These are phyloP conservation scores for Scomberomorus guttatus DNA, from an alignment of 2,797 vertebrate genomes.

Conservation along the genomic window DNA sequence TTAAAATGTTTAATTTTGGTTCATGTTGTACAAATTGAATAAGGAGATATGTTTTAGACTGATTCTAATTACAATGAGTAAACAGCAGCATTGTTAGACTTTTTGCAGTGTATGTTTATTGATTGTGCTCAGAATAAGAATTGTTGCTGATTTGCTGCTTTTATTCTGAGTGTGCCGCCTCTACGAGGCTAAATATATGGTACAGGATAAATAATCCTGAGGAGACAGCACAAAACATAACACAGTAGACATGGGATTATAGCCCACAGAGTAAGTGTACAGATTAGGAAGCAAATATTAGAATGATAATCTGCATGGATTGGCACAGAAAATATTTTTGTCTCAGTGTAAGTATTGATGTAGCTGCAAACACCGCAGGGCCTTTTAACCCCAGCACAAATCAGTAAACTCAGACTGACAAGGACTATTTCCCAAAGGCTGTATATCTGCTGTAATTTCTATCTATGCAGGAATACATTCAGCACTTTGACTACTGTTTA, in stretches of 20 bases:
- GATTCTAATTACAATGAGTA: background rate
- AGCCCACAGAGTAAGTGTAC: conserved; percentile 64
- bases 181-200: conserved; percentile 6
- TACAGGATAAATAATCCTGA: conserved; percentile 40
- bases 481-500: conserved; percentile 1
- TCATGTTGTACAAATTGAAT: too few species aligned
- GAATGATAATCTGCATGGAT: conserved; percentile 72
- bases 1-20: background rate
- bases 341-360: conserved; percentile 16
- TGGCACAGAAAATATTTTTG: conserved; percentile 57
- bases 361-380: conserved; percentile 5
- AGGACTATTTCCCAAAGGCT: conserved; percentile 1
- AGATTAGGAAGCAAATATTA: conserved; percentile 69
- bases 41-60: background rate
- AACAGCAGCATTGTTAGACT: background rate
- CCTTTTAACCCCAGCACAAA: conserved; percentile 43
- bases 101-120: background rate
- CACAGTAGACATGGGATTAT: conserved; percentile 63
- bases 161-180: background rate
- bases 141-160: background rate
- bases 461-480: conserved; percentile 18
- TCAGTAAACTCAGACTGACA: conserved; percentile 40
- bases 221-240: conserved; percentile 26
- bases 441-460: conserved; percentile 11
- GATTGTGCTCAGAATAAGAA: background rate